A percentile compares a stretch with the other conserved stretches of the same genome.
phyloP scores from a whole-genome alignment of 2,113 vertebrate species.

The Heloderma charlesbogerti region DNA sequence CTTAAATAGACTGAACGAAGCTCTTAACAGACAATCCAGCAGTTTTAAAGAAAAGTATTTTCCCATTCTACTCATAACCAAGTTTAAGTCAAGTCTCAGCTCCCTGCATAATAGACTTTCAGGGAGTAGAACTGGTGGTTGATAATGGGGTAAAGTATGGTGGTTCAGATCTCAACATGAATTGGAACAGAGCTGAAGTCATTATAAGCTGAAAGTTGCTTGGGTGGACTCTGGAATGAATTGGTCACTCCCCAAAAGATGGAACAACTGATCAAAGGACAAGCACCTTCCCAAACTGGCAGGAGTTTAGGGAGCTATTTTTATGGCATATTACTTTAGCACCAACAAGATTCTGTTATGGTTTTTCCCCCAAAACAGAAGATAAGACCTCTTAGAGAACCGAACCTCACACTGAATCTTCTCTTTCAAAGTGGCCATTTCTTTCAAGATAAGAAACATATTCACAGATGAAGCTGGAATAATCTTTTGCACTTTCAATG shows the following conservation, averaged over 20 bases:
- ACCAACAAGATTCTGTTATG: neutral
- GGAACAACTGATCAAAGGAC: neutral
- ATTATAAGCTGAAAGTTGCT: neutral
- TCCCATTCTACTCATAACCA: neutral
- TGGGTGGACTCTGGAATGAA: neutral
- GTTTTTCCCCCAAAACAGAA: neutral
- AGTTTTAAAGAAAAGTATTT: neutral
- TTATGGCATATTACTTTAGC: neutral
- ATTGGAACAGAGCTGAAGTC: neutral
- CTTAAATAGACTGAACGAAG: neutral
- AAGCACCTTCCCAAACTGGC: no score
- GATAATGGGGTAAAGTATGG: neutral
- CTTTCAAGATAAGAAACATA: constrained; percentile 2
- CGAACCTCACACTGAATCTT: neutral
- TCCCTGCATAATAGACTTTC: neutral
- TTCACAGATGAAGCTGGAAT: neutral
- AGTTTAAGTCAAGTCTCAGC: neutral
- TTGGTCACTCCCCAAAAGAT: neutral
- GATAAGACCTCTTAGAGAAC: neutral
- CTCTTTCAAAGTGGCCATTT: neutral
- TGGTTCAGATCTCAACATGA: neutral
- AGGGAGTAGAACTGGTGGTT: neutral
- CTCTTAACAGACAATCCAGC: neutral
- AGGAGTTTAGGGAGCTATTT: neutral
- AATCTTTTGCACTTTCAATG: neutral